These are phyloP conservation scores for Caenorhabditis afra DNA, from an alignment of 2,888 invertebrate species.

Conservation along the genomic window DNA sequence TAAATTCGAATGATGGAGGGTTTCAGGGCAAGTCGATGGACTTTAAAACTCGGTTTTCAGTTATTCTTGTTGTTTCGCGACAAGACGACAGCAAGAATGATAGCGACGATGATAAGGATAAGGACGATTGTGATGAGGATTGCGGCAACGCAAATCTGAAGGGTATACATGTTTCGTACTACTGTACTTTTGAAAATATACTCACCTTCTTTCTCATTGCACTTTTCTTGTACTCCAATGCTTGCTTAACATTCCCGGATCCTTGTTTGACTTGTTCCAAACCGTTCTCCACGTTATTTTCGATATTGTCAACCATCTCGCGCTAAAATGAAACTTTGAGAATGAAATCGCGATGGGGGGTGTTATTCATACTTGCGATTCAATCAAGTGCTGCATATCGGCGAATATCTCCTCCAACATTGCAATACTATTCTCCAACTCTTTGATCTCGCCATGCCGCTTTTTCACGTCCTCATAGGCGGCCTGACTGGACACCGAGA, in stretches of 20 bases:
- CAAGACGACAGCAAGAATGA: slow-evolving; percentile 70
- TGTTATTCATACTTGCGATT: slow-evolving; percentile 67
- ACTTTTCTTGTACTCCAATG: slow-evolving; percentile 77
- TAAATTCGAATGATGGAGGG: neutral
- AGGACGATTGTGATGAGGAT: slow-evolving; percentile 66
- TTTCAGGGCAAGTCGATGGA: slow-evolving; percentile 20
- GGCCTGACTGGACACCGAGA: slow-evolving; percentile 72
- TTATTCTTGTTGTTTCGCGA: slow-evolving; percentile 62
- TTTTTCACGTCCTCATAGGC: slow-evolving; percentile 78
- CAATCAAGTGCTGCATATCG: slow-evolving; percentile 99
- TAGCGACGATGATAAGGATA: slow-evolving; percentile 71
- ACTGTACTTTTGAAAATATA: neutral
- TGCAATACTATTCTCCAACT: slow-evolving; percentile 98
- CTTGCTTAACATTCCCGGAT: slow-evolving; percentile 66
- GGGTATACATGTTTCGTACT: neutral
- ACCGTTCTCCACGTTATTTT: slow-evolving; percentile 72
- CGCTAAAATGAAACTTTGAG: slow-evolving; percentile 51
- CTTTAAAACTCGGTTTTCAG: neutral
- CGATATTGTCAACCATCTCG: slow-evolving; percentile 75
- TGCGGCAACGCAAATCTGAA: slow-evolving; percentile 63
- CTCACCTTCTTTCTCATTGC: slow-evolving; percentile 72
- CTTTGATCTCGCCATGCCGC: slow-evolving; percentile 98
- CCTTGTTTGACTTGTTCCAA: slow-evolving; percentile 65
- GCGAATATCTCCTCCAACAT: slow-evolving; percentile 99
- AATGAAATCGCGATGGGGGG: too few relatives aligned